A percentile compares a stretch with the other conserved stretches of the same genome.
Evolutionary conservation across 1,140 invertebrate species (phyloP).

Genomic region (Conopomorpha cramerella): DNA sequence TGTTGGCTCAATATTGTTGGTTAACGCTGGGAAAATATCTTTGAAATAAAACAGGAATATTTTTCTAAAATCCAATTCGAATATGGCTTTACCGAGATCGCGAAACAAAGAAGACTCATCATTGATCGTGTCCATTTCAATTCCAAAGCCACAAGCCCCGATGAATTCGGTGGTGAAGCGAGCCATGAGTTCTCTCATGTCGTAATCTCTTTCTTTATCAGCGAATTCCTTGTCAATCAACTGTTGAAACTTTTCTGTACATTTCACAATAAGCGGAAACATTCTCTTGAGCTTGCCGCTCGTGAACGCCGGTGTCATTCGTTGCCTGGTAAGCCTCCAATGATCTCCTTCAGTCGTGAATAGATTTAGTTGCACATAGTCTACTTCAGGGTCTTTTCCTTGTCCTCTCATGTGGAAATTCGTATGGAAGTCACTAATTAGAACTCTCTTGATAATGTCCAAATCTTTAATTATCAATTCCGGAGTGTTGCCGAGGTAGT

Average conservation of each 20-base stretch:
- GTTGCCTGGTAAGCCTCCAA: constrained; percentile 49
- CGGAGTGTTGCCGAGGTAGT: constrained; percentile 6
- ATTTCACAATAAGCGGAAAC: constrained; percentile 17
- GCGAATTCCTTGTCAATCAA: constrained; percentile 10
- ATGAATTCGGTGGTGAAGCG: constrained; percentile 33
- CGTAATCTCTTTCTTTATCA: constrained; percentile 11
- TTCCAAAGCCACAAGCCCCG: constrained; percentile 17
- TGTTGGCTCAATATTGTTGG: constrained; percentile 2
- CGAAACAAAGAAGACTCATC: constrained; percentile 7
- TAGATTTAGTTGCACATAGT: constrained; percentile 12
- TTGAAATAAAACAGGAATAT: not conserved
- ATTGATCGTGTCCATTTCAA: constrained; percentile 9
- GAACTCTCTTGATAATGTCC: constrained; percentile 43
- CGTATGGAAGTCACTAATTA: constrained; percentile 59
- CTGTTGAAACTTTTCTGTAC: constrained; percentile 5
- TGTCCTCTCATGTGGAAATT: constrained; percentile 23
- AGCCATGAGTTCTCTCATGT: constrained; percentile 16
- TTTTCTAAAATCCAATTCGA: not conserved
- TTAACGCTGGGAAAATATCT: not conserved
- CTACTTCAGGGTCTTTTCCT: constrained; percentile 12
- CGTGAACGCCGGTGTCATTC: constrained; percentile 55
- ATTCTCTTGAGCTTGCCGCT: constrained; percentile 53
- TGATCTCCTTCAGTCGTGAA: constrained; percentile 13
- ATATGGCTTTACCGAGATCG: constrained; percentile 1
- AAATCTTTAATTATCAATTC: constrained; percentile 6